Base-by-base conservation (phyloP, 53 echinoderm and acorn worm species). In the Holothuria leucospilota region DNA sequence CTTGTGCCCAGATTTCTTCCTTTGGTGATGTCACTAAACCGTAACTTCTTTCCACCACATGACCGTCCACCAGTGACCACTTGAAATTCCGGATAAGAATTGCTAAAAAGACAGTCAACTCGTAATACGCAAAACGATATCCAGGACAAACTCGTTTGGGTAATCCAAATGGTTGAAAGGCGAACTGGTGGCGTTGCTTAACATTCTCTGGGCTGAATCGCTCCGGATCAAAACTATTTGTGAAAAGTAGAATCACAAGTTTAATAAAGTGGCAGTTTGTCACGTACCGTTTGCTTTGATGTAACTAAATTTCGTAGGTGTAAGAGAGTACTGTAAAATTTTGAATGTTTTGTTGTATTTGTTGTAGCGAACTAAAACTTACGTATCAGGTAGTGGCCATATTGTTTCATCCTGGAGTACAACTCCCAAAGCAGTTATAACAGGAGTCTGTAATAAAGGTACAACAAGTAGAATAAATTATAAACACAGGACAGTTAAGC, bases 111-210 rank as follows among this genome's bases (percentile, higher is more conserved):
- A 94, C 81, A 21, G 92, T 53, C 6, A 87, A 39, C 88, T 94
- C 92, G 42, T 86, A 82, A 72, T 94, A 92, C 15, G 92, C 85
- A 62, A 86, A 94, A 13, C 88, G 87, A 51, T 94, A 74, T 8
- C 94, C 94, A 6, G 96, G 96, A 52, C 96, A 96, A 28, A 90
- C 78, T 11, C 90, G 82, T 18, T n/a, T 93, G 11, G 94, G 94
- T 46, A 96, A 91, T 15, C 96, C 94, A 75, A 96, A 96, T 24
- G 96, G 91, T 41, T 86, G 88, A 69, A 92, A 94, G 18, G 87
- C 89, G 34, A 86, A 66, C 18, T 69, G 82, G 39, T 92, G 86
- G 24, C 96, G 90, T 2, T 39, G 63, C 53, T 90, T 92, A 5
- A 83, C 77, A 68, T 94, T 92, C 28, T 84, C 94, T 13, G 72